These are phyloP conservation scores for Corydoras sp. DNA, from an alignment of 2,113 vertebrate genomes.

Conservation along the genomic window DNA sequence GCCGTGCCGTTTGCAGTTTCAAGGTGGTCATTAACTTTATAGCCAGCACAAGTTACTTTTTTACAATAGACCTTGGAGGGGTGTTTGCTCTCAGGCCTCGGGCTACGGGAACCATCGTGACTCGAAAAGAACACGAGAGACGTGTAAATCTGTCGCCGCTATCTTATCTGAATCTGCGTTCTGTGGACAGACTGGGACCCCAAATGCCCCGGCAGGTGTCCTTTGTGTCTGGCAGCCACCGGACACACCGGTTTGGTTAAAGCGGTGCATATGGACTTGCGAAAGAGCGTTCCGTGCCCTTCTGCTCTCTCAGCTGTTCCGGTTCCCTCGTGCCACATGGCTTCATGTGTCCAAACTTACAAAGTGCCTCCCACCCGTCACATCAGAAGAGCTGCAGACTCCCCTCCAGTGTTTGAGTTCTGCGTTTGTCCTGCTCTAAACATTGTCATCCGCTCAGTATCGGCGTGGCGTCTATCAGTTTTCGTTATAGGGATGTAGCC, in stretches of 20 bases:
- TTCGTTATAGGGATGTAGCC: constrained; percentile 27
- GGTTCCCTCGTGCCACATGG: not conserved
- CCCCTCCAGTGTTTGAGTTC: constrained; percentile 43
- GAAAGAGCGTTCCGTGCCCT: not conserved
- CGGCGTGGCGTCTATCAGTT: constrained; percentile 7
- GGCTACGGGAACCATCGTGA: constrained; percentile 4
- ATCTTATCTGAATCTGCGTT: constrained; percentile 37
- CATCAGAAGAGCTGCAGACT: constrained; percentile 6
- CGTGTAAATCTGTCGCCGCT: constrained; percentile 9
- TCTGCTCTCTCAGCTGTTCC: constrained; percentile 18
- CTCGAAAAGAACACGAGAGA: not conserved
- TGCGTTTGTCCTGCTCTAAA: constrained; percentile 24
- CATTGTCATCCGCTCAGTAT: constrained; percentile 28
- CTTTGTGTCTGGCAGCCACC: constrained; percentile 17
- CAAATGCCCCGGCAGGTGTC: constrained; percentile 24
- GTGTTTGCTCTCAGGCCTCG: constrained; percentile 2
- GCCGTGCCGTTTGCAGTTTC: no score
- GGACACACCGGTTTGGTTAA: constrained; percentile 9
- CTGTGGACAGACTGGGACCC: constrained; percentile 20
- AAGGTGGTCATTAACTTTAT: no score
- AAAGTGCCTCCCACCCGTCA: constrained; percentile 27
- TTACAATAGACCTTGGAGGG: not conserved
- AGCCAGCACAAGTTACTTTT: not conserved
- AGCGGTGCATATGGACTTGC: constrained; percentile 21
- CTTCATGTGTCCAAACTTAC: constrained; percentile 40